phyloP scores from a whole-genome alignment of 2,113 vertebrate species.

The Anguilla rostrata region DNA sequence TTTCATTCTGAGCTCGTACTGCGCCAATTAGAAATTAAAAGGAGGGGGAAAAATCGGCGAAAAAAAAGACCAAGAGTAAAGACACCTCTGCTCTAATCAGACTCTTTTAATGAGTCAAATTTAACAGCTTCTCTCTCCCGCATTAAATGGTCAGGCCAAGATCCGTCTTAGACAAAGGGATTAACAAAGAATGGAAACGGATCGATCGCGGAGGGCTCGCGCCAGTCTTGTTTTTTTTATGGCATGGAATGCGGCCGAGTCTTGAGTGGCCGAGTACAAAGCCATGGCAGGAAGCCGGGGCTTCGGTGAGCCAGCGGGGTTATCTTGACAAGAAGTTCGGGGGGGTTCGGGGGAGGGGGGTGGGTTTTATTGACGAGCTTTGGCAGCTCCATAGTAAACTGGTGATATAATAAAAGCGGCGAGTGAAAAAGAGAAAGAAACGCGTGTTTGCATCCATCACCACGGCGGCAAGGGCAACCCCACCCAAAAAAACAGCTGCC shows the following conservation, averaged over 20 bases:
- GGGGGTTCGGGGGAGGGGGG: no score
- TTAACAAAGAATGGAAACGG: neutral
- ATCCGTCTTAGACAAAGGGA: neutral
- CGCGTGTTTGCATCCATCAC: neutral
- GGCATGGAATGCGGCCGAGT: no score
- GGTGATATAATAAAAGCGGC: neutral
- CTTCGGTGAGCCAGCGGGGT: no score
- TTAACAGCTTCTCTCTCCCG: neutral
- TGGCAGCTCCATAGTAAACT: neutral
- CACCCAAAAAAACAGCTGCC: neutral
- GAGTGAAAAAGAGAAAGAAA: neutral
- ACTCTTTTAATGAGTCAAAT: neutral
- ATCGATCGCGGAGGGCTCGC: neutral
- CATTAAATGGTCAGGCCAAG: neutral
- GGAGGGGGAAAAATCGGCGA: neutral
- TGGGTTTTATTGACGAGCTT: neutral
- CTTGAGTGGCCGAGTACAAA: no score
- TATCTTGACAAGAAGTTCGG: no score
- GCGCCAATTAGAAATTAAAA: neutral
- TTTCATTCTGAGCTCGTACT: conserved; percentile 2
- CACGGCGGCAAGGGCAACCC: neutral
- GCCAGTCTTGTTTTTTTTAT: no score
- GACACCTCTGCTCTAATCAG: neutral
- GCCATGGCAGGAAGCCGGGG: no score
- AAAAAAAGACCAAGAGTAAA: neutral